Evolutionary conservation across 2,888 invertebrate genomes (phyloP).

Genomic region (Stratiomys singularior): DNA sequence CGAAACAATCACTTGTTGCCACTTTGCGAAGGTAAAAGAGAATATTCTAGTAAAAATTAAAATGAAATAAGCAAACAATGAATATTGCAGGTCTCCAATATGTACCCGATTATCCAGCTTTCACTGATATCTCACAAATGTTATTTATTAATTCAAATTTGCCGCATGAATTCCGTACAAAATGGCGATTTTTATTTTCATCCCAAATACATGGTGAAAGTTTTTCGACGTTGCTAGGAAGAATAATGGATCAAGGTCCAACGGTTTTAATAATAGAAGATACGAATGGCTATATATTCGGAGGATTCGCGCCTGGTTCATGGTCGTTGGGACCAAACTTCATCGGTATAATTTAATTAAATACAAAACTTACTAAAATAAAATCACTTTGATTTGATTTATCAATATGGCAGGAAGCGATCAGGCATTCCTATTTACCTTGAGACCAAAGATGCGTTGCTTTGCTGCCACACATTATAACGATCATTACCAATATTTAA

Average conservation of each 20-base stretch:
- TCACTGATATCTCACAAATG: conserved; percentile 79
- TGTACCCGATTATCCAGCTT: conserved; percentile 81
- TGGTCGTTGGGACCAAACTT: conserved; percentile 84
- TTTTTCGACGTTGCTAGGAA: conserved; percentile 81
- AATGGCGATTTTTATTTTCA: conserved; percentile 90
- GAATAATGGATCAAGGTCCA: conserved; percentile 82
- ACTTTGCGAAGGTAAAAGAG: conserved; percentile 55
- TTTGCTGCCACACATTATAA: conserved; percentile 86
- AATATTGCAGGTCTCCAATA: conserved; percentile 71
- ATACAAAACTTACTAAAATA: too few species aligned
- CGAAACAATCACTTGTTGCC: conserved; percentile 58
- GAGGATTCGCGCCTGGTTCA: conserved; percentile 84
- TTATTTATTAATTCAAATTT: conserved; percentile 83
- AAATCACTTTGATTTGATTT: background rate
- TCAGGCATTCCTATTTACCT: conserved; percentile 84
- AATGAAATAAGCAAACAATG: background rate
- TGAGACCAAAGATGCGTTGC: conserved; percentile 81
- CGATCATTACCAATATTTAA: conserved; percentile 91
- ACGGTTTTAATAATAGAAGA: conserved; percentile 87
- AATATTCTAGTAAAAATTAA: conserved; percentile 13
- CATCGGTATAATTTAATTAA: conserved; percentile 68
- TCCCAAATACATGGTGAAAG: conserved; percentile 90
- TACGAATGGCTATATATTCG: conserved; percentile 84
- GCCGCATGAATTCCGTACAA: conserved; percentile 77
- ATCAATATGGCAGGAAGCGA: conserved; percentile 71